Evolutionary conservation across 2,113 vertebrate genomes (phyloP).

Genomic region (Mohoua ochrocephala): DNA sequence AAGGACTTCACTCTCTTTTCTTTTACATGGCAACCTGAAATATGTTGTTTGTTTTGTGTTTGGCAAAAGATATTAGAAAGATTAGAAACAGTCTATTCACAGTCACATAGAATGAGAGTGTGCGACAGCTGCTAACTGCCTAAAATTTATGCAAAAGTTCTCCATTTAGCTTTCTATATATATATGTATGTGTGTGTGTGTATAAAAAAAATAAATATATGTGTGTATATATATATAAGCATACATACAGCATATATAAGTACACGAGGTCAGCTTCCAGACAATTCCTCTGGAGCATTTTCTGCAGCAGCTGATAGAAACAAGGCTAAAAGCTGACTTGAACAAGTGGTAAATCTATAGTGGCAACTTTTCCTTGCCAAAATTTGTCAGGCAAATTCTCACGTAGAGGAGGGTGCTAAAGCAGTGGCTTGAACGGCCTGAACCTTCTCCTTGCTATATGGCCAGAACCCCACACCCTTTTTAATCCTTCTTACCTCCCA

Average conservation of each 20-base stretch:
- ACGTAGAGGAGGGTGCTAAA: not conserved
- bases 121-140: not conserved
- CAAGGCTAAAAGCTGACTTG: not conserved
- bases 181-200: not conserved
- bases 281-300: not conserved
- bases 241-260: not conserved
- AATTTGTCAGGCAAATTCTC: not conserved
- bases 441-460: not conserved
- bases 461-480: not conserved
- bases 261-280: not conserved
- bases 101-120: not conserved
- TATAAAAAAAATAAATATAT: not conserved
- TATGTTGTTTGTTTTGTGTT: not conserved
- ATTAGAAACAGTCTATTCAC: not conserved
- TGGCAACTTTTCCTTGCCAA: not conserved
- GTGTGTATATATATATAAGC: not conserved
- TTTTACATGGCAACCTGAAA: slow-evolving; percentile 6
- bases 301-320: not conserved
- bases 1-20: not conserved
- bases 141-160: not conserved
- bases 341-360: not conserved
- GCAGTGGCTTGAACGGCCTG: not conserved
- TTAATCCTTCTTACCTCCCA: not conserved
- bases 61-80: slow-evolving; percentile 19
- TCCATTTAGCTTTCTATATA: not conserved